Conservation (phyloP, 2,797 vertebrate species). For the Spea hammondii region DNA sequence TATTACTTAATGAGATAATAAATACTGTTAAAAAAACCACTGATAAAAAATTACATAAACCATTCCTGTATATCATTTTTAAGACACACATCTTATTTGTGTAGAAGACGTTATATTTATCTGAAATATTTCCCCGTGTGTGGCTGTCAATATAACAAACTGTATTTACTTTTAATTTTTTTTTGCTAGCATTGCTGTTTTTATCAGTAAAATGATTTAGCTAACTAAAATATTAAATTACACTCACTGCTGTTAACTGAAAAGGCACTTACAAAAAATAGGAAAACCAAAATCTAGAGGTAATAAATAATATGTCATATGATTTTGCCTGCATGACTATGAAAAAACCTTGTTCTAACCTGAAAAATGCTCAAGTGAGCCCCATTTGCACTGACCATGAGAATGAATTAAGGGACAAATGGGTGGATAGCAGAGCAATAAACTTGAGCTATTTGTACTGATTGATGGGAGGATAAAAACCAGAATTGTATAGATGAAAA, state of each 20-base stretch:
- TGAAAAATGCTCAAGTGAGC: constrained; percentile 54
- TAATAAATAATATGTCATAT: constrained; percentile 48
- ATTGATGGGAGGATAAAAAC: constrained; percentile 54
- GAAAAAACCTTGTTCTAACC: constrained; percentile 49
- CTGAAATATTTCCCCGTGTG: constrained; percentile 48
- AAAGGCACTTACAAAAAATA: constrained; percentile 37
- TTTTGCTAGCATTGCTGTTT: constrained; percentile 45
- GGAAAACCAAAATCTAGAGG: constrained; percentile 31
- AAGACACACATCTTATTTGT: constrained; percentile 39
- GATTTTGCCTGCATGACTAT: constrained; percentile 39
- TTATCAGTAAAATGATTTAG: constrained; percentile 52
- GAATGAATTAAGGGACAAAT: constrained; percentile 54
- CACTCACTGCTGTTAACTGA: constrained; percentile 41
- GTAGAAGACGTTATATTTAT: constrained; percentile 42
- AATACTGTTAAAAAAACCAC: constrained; percentile 25
- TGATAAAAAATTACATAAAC: constrained; percentile 41
- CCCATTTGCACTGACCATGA: constrained; percentile 54
- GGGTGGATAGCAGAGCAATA: constrained; percentile 54
- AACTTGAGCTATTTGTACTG: constrained; percentile 53
- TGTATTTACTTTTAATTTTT: constrained; percentile 18
- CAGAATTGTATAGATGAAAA: constrained; percentile 53
- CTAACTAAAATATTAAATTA: constrained; percentile 51
- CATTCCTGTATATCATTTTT: constrained; percentile 30
- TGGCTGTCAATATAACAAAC: constrained; percentile 50
- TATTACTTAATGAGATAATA: constrained; percentile 22